A percentile compares a stretch with the other conserved stretches of the same genome.
phyloP scores from a whole-genome alignment of 2,797 vertebrate species.

The Melanogrammus aeglefinus region DNA sequence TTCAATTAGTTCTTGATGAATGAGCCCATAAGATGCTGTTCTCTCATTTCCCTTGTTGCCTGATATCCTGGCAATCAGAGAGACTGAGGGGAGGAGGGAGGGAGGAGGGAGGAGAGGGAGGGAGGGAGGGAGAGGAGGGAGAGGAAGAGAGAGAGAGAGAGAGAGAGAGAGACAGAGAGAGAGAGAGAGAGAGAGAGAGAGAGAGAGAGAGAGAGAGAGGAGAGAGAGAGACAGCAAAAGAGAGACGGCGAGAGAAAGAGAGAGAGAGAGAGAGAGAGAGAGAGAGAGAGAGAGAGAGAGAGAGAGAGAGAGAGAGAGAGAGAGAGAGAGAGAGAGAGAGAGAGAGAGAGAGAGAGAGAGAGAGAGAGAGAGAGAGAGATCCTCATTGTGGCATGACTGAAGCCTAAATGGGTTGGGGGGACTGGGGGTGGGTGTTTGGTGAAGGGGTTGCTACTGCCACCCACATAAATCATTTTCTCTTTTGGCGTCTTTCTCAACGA shows the following conservation, averaged over 20 bases:
- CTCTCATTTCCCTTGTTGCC: conserved; percentile 91
- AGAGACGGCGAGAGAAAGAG: conserved; percentile 75
- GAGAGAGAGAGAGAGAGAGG: too few species aligned
- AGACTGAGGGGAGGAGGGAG: conserved; percentile 76
- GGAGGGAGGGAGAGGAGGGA: background rate
- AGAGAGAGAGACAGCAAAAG: background rate
- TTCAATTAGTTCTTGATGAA: conserved; percentile 99
- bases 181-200: too few species aligned
- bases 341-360: too few species aligned
- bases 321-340: too few species aligned
- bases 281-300: too few species aligned
- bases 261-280: conserved; percentile 25
- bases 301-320: too few species aligned
- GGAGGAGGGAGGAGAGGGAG: background rate
- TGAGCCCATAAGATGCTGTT: conserved; percentile 93
- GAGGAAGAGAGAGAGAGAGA: too few species aligned
- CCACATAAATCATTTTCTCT: conserved; percentile 47
- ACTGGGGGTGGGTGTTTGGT: conserved; percentile 10
- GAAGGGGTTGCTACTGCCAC: conserved; percentile 1
- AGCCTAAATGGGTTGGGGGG: conserved; percentile 60
- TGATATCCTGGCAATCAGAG: conserved; percentile 89
- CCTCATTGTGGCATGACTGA: conserved; percentile 87
- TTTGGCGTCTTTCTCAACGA: conserved; percentile 31
- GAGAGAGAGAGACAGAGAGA: background rate
- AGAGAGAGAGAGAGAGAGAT: conserved; percentile 77